Conservation (phyloP, 1,140 invertebrate genomes). For the Bradysia coprophila region DNA sequence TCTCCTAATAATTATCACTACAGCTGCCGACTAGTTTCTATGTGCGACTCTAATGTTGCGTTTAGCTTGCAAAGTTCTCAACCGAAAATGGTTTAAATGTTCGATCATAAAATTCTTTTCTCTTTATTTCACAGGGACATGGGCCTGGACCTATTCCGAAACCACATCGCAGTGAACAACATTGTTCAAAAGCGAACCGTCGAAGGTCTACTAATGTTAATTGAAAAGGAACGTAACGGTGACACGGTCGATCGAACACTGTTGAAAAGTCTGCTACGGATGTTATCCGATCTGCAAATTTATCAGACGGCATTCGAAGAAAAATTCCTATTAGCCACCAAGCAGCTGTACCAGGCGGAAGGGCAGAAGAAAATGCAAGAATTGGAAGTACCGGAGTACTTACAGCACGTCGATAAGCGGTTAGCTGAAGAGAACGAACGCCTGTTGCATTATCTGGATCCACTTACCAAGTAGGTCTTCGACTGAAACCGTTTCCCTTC, state of each 20-base stretch:
- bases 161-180: constrained; percentile 80
- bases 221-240: constrained; percentile 85
- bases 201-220: constrained; percentile 84
- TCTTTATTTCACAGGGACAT: constrained; percentile 69
- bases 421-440: constrained; percentile 92
- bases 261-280: constrained; percentile 85
- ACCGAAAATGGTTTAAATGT: no score
- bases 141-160: constrained; percentile 87
- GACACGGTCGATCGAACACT: constrained; percentile 86
- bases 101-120: no score
- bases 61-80: no score
- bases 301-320: constrained; percentile 90
- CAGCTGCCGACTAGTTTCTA: no score
- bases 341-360: constrained; percentile 81
- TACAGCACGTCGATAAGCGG: constrained; percentile 86
- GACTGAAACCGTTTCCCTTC: not conserved
- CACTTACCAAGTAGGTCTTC: constrained; percentile 60
- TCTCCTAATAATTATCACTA: no score
- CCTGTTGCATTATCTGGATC: constrained; percentile 84
- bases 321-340: constrained; percentile 83
- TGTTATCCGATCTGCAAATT: constrained; percentile 95
- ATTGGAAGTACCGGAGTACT: constrained; percentile 83
- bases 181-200: constrained; percentile 83
- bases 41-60: no score
- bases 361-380: constrained; percentile 86